Base-by-base conservation (phyloP, 2,888 invertebrate genomes). In the Paralinhomoeus sp. region DNA sequence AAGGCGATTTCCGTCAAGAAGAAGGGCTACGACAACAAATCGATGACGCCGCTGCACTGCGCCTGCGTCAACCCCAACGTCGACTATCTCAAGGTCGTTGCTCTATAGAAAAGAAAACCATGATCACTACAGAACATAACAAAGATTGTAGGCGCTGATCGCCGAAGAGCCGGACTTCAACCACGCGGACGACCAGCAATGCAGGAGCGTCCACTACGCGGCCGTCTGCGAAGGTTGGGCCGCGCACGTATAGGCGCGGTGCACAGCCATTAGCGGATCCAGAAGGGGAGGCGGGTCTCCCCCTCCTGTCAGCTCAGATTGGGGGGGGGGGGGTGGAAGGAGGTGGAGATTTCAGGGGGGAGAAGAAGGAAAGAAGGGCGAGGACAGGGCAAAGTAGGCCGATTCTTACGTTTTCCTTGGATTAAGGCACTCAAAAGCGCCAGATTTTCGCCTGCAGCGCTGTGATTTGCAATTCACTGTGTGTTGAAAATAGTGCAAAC, bases 51-150 rank as follows among this genome's bases (percentile, higher is more conserved):
- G 2, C 49, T 71, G 2, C 71, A 71, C 53, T 68, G 68, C 53
- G 69, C 71, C 17, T 66, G 67, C 24, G 67, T 70, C 49, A 70
- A 70, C 52, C 69, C 70, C 3, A 67, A 69, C 51, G 57, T 62
- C 1, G 61, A 63, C 38, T 45, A 47, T 23, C 33, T 38, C 23
- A 47, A 47, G 37, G 37, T 27, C 17, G 18, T 13, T 9, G 24
- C 17, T 23, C 15, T 39, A 21, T 22, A 13, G 9, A 21, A 5
- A 39, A 9, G 5, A 13, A 13, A 9, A 21, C 5, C n/a, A 5
- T 21, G 21, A 7, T 18, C 3, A 13, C 17, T 22, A 27, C n/a
- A 23, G 7, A 12, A n/a, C 9, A 37, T 17, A 20, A 43, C n/a
- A 7, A 5, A 20, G 18, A 43, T 37, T 24, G 9, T 12, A 15